Evolutionary conservation across 2,888 invertebrate genomes (phyloP).

Genomic region (Cyclophora punctaria): DNA sequence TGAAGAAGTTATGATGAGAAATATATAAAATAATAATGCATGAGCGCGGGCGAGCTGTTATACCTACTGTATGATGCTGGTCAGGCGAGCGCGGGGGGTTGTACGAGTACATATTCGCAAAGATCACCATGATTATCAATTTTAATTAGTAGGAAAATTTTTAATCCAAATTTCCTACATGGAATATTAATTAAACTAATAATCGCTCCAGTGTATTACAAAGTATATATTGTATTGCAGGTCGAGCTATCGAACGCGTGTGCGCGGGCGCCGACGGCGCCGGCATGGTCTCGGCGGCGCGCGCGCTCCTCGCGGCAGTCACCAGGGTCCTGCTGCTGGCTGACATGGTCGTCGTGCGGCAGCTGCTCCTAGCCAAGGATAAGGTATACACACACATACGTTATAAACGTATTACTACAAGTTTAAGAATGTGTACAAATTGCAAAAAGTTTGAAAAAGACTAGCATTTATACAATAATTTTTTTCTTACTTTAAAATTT

Average conservation of each 20-base stretch:
- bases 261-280: constrained; percentile 85
- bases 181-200: too few species aligned
- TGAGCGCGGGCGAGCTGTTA: too few species aligned
- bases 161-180: too few species aligned
- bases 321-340: constrained; percentile 96
- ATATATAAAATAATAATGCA: too few species aligned
- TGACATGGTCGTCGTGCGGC: constrained; percentile 98
- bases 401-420: too few species aligned
- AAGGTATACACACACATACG: constrained; percentile 76
- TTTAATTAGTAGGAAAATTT: not conserved
- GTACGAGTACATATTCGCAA: too few species aligned
- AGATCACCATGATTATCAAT: not conserved
- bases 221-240: constrained; percentile 62
- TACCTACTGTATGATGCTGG: not conserved
- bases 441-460: too few species aligned
- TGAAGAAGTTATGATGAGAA: too few species aligned
- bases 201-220: not conserved
- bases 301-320: constrained; percentile 94
- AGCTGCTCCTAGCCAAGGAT: constrained; percentile 95
- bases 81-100: too few species aligned
- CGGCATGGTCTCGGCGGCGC: constrained; percentile 91
- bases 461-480: too few species aligned
- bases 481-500: too few species aligned
- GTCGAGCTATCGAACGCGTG: constrained; percentile 92
- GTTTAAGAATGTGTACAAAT: too few species aligned